Percentiles rank a stretch among this genome's conserved stretches.
Conservation (phyloP, 2,113 vertebrate genomes). For the Callochromis pleurospilus region DNA sequence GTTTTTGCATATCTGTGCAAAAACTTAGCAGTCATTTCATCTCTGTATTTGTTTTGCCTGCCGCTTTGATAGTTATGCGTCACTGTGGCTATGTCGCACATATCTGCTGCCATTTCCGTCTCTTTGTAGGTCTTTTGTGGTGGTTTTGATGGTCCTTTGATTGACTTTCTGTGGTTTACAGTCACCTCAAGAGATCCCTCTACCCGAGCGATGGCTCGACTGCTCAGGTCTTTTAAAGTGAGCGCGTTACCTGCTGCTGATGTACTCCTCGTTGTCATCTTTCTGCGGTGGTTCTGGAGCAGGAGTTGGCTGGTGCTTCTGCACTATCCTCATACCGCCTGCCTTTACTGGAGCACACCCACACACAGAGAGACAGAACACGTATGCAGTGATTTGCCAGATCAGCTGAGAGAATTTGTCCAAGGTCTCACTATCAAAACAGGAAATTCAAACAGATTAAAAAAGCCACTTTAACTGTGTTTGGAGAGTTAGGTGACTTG, state of each 20-base stretch:
- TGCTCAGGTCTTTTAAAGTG: not conserved
- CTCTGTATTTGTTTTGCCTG: not conserved
- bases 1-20: not conserved
- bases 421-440: not conserved
- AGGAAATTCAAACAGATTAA: not conserved
- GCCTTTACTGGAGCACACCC: conserved; percentile 82
- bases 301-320: conserved; percentile 82
- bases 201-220: not conserved
- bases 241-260: conserved; percentile 80
- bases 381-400: not conserved
- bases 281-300: conserved; percentile 80
- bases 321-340: conserved; percentile 96
- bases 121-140: not conserved
- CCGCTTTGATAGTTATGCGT: not conserved
- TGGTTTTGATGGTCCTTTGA: not conserved
- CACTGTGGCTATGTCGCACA: not conserved
- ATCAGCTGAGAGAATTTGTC: not conserved
- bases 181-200: not conserved
- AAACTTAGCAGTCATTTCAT: not conserved
- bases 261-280: conserved; percentile 85
- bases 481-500: not conserved
- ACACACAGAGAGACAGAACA: conserved; percentile 2
- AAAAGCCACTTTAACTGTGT: not conserved
- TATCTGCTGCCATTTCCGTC: not conserved
- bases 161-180: not conserved